Percentiles rank a stretch among this genome's conserved stretches.
Evolutionary conservation across 2,888 invertebrate genomes (phyloP).

Genomic region (Agonopterix heracliana): DNA sequence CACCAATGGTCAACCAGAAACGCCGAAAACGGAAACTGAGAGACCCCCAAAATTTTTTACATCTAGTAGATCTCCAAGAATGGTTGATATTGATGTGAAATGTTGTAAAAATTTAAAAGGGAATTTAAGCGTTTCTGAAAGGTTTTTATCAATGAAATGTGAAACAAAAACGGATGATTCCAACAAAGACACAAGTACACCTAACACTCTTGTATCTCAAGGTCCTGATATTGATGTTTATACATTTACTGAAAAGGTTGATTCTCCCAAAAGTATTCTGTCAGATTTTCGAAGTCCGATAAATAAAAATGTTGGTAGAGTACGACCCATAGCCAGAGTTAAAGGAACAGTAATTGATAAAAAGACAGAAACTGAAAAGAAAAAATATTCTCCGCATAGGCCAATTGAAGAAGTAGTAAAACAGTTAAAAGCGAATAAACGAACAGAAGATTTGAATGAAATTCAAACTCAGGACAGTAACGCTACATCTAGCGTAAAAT

Average conservation of each 20-base stretch:
- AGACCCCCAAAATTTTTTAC: constrained; percentile 69
- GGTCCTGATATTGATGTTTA: constrained; percentile 68
- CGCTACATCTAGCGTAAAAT: constrained; percentile 25
- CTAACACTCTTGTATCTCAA: constrained; percentile 54
- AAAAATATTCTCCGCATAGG: constrained; percentile 65
- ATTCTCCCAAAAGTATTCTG: constrained; percentile 66
- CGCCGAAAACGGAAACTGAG: constrained; percentile 56
- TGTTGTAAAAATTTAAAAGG: constrained; percentile 66
- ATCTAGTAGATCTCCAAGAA: constrained; percentile 58
- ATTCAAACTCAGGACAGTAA: constrained; percentile 22
- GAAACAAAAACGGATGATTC: constrained; percentile 53
- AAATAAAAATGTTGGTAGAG: constrained; percentile 60
- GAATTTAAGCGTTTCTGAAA: constrained; percentile 62
- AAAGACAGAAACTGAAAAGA: constrained; percentile 59
- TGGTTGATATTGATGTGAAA: constrained; percentile 66
- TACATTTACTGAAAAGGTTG: constrained; percentile 68
- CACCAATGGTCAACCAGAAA: constrained; percentile 30
- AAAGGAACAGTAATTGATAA: constrained; percentile 70
- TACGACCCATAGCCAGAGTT: constrained; percentile 68
- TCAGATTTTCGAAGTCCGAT: constrained; percentile 61
- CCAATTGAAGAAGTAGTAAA: constrained; percentile 70
- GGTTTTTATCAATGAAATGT: constrained; percentile 58
- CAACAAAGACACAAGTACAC: constrained; percentile 44
- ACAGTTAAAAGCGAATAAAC: constrained; percentile 61
- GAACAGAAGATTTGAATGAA: constrained; percentile 48